Conservation (phyloP, 1,140 invertebrate genomes). For the Anoplolepis gracilipes region DNA sequence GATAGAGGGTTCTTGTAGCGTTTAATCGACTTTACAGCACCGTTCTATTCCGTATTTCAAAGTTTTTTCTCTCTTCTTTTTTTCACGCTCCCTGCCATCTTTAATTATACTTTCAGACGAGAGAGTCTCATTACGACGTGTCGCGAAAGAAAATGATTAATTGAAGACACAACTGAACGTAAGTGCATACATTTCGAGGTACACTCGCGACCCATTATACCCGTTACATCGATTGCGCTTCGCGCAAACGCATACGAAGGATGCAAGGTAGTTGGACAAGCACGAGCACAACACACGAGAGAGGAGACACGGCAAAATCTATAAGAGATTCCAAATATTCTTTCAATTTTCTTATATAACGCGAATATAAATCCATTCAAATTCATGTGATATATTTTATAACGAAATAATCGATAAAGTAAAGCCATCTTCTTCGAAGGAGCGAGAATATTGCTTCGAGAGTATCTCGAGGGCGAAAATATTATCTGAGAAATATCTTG, state of each 20-base stretch:
- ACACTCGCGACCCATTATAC: constrained; percentile 30
- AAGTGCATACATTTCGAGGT: constrained; percentile 30
- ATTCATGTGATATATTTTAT: not conserved
- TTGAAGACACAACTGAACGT: constrained; percentile 21
- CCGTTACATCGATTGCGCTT: constrained; percentile 54
- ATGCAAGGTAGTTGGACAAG: constrained; percentile 15
- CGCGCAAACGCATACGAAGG: constrained; percentile 34
- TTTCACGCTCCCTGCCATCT: not conserved
- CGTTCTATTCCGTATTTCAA: constrained; percentile 20
- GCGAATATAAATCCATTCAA: not conserved
- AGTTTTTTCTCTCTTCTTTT: constrained; percentile 16
- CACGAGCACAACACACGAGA: not conserved
- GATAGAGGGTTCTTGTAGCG: not conserved
- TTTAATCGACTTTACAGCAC: constrained; percentile 44
- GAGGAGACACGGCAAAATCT: not conserved
- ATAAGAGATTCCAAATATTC: not conserved
- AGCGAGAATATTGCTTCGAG: constrained; percentile 39
- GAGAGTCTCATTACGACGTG: constrained; percentile 45
- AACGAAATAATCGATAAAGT: constrained; percentile 35
- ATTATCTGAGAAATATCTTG: constrained; percentile 14
- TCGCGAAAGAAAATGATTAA: constrained; percentile 59
- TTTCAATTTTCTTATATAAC: too few relatives aligned
- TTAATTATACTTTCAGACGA: constrained; percentile 60
- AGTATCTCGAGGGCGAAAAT: constrained; percentile 11
- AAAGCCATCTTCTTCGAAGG: not conserved